Evolutionary conservation across 2,888 invertebrate genomes (phyloP).

Genomic region (Caenorhabditis sp.): DNA sequence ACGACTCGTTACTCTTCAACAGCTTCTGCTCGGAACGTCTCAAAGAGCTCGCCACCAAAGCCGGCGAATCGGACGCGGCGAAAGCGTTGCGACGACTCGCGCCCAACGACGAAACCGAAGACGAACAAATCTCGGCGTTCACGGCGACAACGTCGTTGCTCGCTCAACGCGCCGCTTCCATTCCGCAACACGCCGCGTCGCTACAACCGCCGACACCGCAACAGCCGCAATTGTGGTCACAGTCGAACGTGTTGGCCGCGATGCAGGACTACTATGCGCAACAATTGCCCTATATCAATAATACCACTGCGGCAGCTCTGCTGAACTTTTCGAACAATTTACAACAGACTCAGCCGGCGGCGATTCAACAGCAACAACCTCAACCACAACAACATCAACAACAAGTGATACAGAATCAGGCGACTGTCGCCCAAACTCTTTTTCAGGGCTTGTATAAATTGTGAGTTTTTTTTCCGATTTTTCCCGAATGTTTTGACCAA

Average conservation of each 20-base stretch:
- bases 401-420: conserved; percentile 4
- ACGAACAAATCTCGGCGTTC: conserved; percentile 56
- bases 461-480: conserved; percentile 12
- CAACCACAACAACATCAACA: conserved; percentile 20
- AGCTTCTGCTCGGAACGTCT: conserved; percentile 66
- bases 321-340: conserved; percentile 48
- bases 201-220: background rate
- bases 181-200: conserved; percentile 20
- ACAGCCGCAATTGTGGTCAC: conserved; percentile 49
- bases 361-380: conserved; percentile 15
- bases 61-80: conserved; percentile 50
- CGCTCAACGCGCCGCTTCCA: conserved; percentile 16
- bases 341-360: conserved; percentile 17
- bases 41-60: conserved; percentile 66
- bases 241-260: conserved; percentile 63
- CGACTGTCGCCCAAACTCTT: conserved; percentile 5
- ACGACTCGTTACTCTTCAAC: conserved; percentile 30
- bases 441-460: conserved; percentile 28
- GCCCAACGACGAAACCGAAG: conserved; percentile 54
- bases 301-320: conserved; percentile 55
- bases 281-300: conserved; percentile 35
- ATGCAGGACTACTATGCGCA: conserved; percentile 68
- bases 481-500: no score
- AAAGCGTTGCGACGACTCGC: conserved; percentile 27
- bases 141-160: conserved; percentile 40